These are phyloP conservation scores for Ailurus styani DNA, from an alignment of 2,113 vertebrate genomes.

Conservation along the genomic window DNA sequence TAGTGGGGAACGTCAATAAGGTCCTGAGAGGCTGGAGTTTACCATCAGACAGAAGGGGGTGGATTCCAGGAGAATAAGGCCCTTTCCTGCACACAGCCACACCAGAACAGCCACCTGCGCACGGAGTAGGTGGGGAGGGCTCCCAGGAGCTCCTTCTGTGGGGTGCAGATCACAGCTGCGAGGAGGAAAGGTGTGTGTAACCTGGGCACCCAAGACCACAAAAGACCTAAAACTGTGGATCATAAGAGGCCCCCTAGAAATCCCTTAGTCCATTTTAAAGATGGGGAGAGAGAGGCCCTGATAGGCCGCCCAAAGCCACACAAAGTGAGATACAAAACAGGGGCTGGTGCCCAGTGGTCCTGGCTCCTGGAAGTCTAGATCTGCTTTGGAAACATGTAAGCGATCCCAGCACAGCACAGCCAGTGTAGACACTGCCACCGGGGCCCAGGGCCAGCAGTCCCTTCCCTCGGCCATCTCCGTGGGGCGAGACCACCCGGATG, in stretches of 20 bases:
- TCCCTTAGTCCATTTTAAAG: not conserved
- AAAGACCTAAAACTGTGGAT: not conserved
- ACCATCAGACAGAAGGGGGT: not conserved
- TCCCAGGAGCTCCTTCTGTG: not conserved
- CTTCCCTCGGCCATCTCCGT: not conserved
- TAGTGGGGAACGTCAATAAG: rapidly evolving
- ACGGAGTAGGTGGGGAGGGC: not conserved
- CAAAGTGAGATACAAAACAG: not conserved
- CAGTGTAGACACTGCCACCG: not conserved
- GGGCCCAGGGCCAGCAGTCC: not conserved
- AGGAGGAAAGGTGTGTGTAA: not conserved
- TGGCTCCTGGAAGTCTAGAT: not conserved
- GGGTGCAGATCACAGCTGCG: not conserved
- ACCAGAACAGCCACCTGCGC: not conserved
- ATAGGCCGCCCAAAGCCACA: not conserved
- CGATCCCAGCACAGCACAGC: not conserved
- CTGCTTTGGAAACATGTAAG: not conserved
- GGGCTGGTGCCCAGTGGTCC: not conserved
- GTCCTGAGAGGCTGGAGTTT: not conserved
- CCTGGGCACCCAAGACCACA: not conserved
- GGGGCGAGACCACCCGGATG: not conserved
- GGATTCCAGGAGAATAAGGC: not conserved
- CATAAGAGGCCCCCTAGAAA: not conserved
- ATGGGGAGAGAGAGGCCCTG: not conserved
- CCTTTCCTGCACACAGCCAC: not conserved